These are phyloP conservation scores for Hipposideros armiger DNA, from an alignment of 2,113 vertebrate species.

Conservation along the genomic window DNA sequence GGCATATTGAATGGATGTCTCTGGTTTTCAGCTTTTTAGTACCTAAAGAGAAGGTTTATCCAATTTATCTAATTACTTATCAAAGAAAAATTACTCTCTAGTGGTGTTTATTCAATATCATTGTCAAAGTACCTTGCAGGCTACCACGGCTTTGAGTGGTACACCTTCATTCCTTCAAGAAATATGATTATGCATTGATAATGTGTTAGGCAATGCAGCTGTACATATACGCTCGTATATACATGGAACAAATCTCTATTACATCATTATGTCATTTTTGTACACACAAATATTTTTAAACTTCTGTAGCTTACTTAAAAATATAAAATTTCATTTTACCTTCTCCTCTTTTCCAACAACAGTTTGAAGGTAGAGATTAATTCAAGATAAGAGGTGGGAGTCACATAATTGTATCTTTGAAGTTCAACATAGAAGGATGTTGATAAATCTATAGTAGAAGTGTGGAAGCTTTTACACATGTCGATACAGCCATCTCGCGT, in stretches of 20 bases:
- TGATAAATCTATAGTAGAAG: conserved; percentile 91
- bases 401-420: conserved; percentile 95
- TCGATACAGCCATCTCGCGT: conserved; percentile 91
- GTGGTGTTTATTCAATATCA: neutral
- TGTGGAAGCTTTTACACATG: conserved; percentile 96
- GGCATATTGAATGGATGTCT: neutral
- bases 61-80: neutral
- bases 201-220: neutral
- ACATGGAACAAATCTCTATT: neutral
- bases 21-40: neutral
- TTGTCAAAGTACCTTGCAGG: neutral
- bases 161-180: neutral
- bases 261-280: neutral
- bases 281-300: neutral
- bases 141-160: neutral
- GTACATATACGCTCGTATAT: neutral
- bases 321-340: conserved; percentile 85
- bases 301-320: neutral
- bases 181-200: neutral
- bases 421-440: conserved; percentile 89
- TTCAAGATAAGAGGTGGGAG: conserved; percentile 96
- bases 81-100: neutral
- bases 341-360: conserved; percentile 91
- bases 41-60: neutral
- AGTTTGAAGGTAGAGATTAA: conserved; percentile 95